Evolutionary conservation across 2,888 invertebrate species (phyloP).

Genomic region (Maniola hyperantus): DNA sequence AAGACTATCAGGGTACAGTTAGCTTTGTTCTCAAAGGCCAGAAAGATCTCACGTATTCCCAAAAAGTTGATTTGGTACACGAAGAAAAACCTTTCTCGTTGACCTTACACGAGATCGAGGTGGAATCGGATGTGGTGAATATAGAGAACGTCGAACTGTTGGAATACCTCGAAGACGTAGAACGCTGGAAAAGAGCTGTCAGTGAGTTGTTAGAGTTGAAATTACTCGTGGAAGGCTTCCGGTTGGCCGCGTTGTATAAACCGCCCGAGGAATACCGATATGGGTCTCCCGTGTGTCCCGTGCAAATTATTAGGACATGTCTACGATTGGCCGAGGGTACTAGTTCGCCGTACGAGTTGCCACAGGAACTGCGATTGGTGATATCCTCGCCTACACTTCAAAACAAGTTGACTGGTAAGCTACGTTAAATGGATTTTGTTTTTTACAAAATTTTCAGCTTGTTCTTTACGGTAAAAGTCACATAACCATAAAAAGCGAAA

Average conservation of each 20-base stretch:
- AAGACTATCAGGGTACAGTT: slow-evolving; percentile 62
- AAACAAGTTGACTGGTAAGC: slow-evolving; percentile 66
- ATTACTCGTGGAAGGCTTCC: slow-evolving; percentile 83
- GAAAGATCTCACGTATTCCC: slow-evolving; percentile 52
- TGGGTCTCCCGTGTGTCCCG: slow-evolving; percentile 66
- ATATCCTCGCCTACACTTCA: slow-evolving; percentile 68
- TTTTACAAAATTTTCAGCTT: too few relatives aligned
- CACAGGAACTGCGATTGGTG: slow-evolving; percentile 84
- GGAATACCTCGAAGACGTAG: slow-evolving; percentile 66
- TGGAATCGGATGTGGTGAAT: slow-evolving; percentile 71
- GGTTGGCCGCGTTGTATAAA: slow-evolving; percentile 81
- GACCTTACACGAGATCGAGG: slow-evolving; percentile 69
- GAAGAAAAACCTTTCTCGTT: slow-evolving; percentile 66
- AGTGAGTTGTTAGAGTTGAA: slow-evolving; percentile 81
- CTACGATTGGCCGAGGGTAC: slow-evolving; percentile 85
- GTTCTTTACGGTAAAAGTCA: too few relatives aligned
- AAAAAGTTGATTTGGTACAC: slow-evolving; percentile 55
- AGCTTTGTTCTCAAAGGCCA: slow-evolving; percentile 67
- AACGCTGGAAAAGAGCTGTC: slow-evolving; percentile 75
- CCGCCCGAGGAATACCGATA: slow-evolving; percentile 69
- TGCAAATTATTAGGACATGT: slow-evolving; percentile 84
- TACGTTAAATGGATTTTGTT: neutral
- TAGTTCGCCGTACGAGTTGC: slow-evolving; percentile 84
- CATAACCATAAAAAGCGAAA: too few relatives aligned
- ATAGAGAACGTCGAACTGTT: slow-evolving; percentile 66